phyloP scores from a whole-genome alignment of 2,797 vertebrate genomes.

The Margarornis squamiger region DNA sequence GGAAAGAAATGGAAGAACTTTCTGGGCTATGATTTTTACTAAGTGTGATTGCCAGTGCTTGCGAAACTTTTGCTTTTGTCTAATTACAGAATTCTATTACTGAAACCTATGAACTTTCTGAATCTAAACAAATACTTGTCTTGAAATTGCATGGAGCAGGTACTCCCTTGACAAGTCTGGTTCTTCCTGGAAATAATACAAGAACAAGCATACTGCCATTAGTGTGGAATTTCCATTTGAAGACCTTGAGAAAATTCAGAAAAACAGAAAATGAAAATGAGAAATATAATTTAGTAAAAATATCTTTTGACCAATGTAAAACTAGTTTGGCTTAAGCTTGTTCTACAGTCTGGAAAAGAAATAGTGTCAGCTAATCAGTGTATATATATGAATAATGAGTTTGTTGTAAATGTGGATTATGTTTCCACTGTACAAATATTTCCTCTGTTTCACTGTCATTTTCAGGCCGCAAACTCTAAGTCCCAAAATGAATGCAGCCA shows the following conservation, averaged over 20 bases:
- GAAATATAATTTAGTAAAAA: not conserved
- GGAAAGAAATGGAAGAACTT: not conserved
- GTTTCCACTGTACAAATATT: not conserved
- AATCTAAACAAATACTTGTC: not conserved
- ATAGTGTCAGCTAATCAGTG: not conserved
- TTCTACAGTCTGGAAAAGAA: not conserved
- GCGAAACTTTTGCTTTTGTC: not conserved
- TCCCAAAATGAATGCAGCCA: not conserved
- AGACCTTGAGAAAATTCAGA: not conserved
- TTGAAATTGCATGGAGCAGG: not conserved
- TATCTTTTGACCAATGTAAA: not conserved
- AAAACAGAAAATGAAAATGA: not conserved
- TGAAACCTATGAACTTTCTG: not conserved
- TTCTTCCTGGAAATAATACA: not conserved
- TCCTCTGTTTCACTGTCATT: not conserved
- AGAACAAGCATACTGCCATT: not conserved
- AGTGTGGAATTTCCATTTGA: not conserved
- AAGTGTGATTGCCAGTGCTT: not conserved
- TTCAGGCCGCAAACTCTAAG: not conserved
- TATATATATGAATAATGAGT: not conserved
- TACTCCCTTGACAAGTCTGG: not conserved
- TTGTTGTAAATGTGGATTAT: not conserved
- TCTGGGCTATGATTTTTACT: not conserved
- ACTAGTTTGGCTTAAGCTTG: rapidly evolving
- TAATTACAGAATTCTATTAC: not conserved